A percentile compares a stretch with the other conserved stretches of the same genome.
These are phyloP conservation scores for Percopsis transmontana DNA, from an alignment of 2,113 vertebrate species.

Conservation along the genomic window DNA sequence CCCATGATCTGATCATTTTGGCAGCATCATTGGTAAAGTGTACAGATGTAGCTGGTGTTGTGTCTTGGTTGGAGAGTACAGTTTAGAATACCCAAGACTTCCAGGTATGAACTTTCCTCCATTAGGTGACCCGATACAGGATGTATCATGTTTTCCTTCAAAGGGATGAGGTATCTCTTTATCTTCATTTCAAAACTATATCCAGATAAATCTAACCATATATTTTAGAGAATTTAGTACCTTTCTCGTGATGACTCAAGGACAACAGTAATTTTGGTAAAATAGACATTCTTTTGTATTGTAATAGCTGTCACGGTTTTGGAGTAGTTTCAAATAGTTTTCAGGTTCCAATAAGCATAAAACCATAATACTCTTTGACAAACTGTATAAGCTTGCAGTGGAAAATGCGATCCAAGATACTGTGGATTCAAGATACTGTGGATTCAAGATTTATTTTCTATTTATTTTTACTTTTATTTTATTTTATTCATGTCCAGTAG, in stretches of 20 bases:
- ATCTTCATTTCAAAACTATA: constrained; percentile 2
- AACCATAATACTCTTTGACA: not conserved
- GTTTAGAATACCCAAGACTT: constrained; percentile 48
- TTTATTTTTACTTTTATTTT: no score
- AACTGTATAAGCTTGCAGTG: not conserved
- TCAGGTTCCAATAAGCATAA: not conserved
- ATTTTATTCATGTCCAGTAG: no score
- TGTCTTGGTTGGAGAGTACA: constrained; percentile 43
- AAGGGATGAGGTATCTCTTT: constrained; percentile 12
- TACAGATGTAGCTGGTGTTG: constrained; percentile 32
- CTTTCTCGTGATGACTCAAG: no score
- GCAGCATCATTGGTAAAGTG: constrained; percentile 17
- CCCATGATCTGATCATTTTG: not conserved
- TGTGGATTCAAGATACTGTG: not conserved
- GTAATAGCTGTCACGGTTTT: not conserved
- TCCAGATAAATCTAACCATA: not conserved
- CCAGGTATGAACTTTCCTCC: constrained; percentile 54
- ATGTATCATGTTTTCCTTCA: constrained; percentile 43
- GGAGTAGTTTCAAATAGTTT: not conserved
- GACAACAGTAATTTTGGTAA: not conserved
- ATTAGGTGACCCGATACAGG: constrained; percentile 51
- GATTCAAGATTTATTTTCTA: constrained; percentile 3
- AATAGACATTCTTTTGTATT: not conserved
- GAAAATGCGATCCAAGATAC: not conserved
- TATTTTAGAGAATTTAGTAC: not conserved